phyloP scores from a whole-genome alignment of 2,113 vertebrate species.

The Aramus guarauna region DNA sequence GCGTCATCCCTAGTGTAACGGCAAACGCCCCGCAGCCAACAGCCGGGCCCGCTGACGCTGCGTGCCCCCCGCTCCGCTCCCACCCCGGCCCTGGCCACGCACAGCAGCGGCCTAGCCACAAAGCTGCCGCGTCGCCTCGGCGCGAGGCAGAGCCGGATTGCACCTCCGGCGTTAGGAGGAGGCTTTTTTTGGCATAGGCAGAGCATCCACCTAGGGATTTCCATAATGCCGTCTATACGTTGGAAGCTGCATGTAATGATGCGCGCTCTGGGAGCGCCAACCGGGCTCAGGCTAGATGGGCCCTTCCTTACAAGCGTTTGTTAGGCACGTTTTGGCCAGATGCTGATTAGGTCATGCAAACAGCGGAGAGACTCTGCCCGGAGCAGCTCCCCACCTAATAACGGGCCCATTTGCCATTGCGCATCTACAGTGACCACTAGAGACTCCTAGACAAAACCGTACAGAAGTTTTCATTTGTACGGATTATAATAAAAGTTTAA shows the following conservation, averaged over 20 bases:
- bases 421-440: accelerated
- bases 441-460: not conserved
- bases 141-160: accelerated
- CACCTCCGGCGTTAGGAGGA: accelerated
- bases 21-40: not conserved
- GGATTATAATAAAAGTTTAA: not conserved
- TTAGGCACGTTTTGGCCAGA: not conserved
- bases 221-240: accelerated
- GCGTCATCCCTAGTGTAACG: accelerated
- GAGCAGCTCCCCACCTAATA: not conserved
- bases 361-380: not conserved
- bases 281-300: not conserved
- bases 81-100: too few species aligned
- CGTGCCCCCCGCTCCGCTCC: not conserved
- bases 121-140: accelerated
- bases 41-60: not conserved
- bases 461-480: not conserved
- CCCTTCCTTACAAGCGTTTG: accelerated
- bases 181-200: accelerated
- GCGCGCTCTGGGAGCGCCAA: accelerated
- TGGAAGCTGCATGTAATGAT: accelerated
- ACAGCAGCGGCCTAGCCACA: accelerated
- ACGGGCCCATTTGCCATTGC: not conserved
- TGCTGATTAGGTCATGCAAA: not conserved
- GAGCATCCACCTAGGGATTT: accelerated